phyloP scores from a whole-genome alignment of 2,888 invertebrate genomes.

The Parnassius smintheus region DNA sequence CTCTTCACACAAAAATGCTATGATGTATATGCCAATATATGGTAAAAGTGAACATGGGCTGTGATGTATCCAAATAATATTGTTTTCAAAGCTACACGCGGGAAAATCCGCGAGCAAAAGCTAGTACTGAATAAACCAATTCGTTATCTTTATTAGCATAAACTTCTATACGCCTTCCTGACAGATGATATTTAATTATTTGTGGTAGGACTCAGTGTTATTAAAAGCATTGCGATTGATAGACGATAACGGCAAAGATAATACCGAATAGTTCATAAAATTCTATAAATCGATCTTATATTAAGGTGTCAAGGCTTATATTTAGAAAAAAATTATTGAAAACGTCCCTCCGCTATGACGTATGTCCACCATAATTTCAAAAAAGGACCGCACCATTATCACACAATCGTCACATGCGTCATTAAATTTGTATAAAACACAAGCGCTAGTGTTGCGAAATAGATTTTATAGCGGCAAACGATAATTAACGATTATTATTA shows the following conservation, averaged over 20 bases:
- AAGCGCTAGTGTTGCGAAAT: constrained; percentile 32
- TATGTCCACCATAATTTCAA: constrained; percentile 61
- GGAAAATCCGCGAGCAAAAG: too few relatives aligned
- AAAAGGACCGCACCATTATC: constrained; percentile 69
- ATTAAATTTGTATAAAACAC: constrained; percentile 43
- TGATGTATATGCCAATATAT: too few relatives aligned
- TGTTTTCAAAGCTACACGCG: too few relatives aligned
- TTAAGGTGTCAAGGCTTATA: constrained; percentile 31
- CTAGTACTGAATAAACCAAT: too few relatives aligned
- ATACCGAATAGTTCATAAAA: neutral
- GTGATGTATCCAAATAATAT: too few relatives aligned
- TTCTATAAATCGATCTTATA: constrained; percentile 1
- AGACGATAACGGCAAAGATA: constrained; percentile 29
- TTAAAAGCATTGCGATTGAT: constrained; percentile 36
- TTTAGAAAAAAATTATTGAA: constrained; percentile 23
- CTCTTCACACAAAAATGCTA: too few relatives aligned
- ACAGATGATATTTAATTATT: constrained; percentile 1
- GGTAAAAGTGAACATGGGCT: too few relatives aligned
- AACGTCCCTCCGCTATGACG: constrained; percentile 47
- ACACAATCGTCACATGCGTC: constrained; percentile 68
- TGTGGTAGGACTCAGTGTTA: constrained; percentile 21
- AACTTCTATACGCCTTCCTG: neutral
- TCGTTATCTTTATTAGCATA: too few relatives aligned
- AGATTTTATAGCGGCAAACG: too few relatives aligned
- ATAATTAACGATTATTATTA: neutral